Conservation (phyloP, 2,888 invertebrate species). For the Pristionchus maxplancki region DNA sequence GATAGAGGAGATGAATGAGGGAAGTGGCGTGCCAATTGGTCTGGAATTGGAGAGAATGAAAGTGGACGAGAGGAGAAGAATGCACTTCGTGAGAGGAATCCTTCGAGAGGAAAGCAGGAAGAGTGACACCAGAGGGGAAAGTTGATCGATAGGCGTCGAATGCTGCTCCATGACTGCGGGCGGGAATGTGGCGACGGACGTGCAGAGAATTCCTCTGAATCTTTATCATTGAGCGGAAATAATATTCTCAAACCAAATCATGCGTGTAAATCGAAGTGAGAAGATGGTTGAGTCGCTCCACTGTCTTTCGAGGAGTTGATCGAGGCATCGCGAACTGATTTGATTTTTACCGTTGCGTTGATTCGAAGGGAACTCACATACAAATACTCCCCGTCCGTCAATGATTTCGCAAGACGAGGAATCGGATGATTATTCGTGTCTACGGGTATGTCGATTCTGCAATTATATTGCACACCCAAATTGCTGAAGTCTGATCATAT, state of each 20-base stretch:
- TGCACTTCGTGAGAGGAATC: neutral
- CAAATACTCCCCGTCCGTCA: neutral
- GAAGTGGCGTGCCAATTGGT: neutral
- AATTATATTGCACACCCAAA: neutral
- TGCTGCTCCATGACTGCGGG: neutral
- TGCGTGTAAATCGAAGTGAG: constrained; percentile 6
- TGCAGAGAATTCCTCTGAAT: neutral
- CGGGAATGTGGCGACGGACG: constrained; percentile 11
- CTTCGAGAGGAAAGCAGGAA: neutral
- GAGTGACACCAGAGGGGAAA: neutral
- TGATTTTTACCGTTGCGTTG: neutral
- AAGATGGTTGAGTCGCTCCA: neutral
- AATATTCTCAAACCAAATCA: neutral
- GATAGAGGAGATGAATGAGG: neutral
- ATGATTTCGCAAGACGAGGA: neutral
- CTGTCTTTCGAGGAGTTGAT: neutral
- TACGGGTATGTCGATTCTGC: neutral
- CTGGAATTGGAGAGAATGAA: neutral
- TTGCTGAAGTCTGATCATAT: neutral
- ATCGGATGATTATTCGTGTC: neutral
- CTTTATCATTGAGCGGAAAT: too few relatives aligned
- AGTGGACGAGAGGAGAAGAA: neutral
- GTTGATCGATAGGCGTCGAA: neutral
- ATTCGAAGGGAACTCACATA: too few relatives aligned
- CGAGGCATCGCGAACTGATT: neutral